Evolutionary conservation across 2,888 invertebrate species (phyloP).

Genomic region (Scaptodrosophila latifasciaeformis): DNA sequence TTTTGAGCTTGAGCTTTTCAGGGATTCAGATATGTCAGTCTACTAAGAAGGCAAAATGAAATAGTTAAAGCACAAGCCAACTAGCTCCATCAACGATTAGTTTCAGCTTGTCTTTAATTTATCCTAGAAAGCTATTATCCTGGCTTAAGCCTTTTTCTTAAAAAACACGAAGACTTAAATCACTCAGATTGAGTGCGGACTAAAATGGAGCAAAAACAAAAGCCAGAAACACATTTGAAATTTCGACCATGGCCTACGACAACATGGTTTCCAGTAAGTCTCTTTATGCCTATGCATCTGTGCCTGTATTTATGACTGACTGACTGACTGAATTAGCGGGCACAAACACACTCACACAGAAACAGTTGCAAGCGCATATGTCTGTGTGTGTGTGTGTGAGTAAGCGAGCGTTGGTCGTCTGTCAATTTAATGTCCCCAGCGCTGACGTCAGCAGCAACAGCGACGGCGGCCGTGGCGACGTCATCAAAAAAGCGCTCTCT

Average conservation of each 20-base stretch:
- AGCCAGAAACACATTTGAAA: conserved; percentile 30
- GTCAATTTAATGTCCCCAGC: conserved; percentile 61
- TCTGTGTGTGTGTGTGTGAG: conserved; percentile 18
- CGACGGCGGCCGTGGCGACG: conserved; percentile 19
- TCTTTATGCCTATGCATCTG: conserved; percentile 30
- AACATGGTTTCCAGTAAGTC: conserved; percentile 66
- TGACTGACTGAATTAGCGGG: too few species aligned
- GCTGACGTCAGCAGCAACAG: conserved; percentile 25
- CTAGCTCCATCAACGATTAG: too few species aligned
- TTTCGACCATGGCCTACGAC: conserved; percentile 69
- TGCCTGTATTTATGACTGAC: conserved; percentile 18
- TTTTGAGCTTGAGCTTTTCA: too few species aligned
- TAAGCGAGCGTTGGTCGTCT: conserved; percentile 50
- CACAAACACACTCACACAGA: too few species aligned
- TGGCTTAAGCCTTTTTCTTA: too few species aligned
- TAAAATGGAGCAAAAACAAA: too few species aligned
- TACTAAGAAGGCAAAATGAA: too few species aligned
- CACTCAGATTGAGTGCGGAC: conserved; percentile 26
- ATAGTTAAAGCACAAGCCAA: too few species aligned
- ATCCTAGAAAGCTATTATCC: too few species aligned
- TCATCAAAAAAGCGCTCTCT: conserved; percentile 18
- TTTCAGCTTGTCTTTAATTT: too few species aligned
- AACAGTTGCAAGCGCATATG: too few species aligned
- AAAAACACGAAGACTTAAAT: conserved; percentile 3
- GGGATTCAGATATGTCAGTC: too few species aligned